A percentile compares a stretch with the other conserved stretches of the same genome.
phyloP scores from a whole-genome alignment of 1,140 invertebrate genomes.

The Bombus soroeensis region DNA sequence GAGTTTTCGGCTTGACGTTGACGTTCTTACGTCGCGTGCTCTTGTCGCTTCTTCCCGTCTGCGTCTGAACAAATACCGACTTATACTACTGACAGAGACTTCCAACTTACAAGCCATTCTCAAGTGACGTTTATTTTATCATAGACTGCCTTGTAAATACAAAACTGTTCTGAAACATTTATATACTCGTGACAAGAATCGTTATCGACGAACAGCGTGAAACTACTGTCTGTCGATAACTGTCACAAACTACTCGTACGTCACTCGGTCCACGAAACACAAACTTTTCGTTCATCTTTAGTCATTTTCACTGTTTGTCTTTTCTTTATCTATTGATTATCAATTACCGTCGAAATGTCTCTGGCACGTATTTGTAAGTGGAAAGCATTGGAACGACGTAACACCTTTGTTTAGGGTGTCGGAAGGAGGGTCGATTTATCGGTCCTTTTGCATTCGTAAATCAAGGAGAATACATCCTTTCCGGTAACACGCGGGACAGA shows the following conservation, averaged over 20 bases:
- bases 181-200: neutral
- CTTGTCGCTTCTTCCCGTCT: neutral
- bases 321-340: neutral
- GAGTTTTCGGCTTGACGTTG: constrained; percentile 9
- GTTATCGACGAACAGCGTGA: neutral
- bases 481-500: constrained; percentile 72
- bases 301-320: neutral
- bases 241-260: neutral
- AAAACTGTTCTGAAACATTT: neutral
- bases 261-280: no score
- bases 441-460: constrained; percentile 75
- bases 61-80: neutral
- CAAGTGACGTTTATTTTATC: neutral
- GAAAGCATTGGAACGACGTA: constrained; percentile 45
- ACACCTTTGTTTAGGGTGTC: constrained; percentile 48
- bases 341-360: neutral
- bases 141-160: neutral
- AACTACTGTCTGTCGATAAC: neutral
- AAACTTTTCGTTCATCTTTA: neutral
- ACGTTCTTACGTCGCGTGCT: constrained; percentile 2
- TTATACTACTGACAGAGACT: constrained; percentile 11
- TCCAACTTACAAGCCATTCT: neutral
- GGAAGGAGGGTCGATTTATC: constrained; percentile 74
- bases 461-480: constrained; percentile 78
- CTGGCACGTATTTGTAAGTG: neutral